phyloP scores from a whole-genome alignment of 2,888 invertebrate species.

The Luffia ferchaultella region DNA sequence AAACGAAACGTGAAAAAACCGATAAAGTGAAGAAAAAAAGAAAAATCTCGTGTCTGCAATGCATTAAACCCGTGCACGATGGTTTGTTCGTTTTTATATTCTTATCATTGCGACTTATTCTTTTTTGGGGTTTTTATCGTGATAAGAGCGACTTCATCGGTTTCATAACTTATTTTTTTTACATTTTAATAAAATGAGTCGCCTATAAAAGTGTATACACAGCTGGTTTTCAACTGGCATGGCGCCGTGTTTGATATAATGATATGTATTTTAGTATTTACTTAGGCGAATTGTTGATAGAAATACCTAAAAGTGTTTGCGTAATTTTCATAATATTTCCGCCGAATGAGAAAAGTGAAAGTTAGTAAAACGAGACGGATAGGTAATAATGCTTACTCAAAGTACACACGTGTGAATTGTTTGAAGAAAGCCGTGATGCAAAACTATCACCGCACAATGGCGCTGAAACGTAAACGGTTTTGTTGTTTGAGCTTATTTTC shows the following conservation, averaged over 20 bases:
- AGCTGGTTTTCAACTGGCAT: too few species aligned
- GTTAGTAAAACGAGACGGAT: background rate
- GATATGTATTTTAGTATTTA: too few species aligned
- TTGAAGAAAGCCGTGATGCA: background rate
- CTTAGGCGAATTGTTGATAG: too few species aligned
- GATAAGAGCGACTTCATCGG: too few species aligned
- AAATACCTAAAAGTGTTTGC: too few species aligned
- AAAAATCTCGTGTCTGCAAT: conserved; percentile 60
- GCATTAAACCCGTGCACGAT: conserved; percentile 51
- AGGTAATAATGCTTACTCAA: background rate
- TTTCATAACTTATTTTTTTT: too few species aligned
- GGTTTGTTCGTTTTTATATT: conserved; percentile 29
- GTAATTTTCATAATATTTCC: too few species aligned
- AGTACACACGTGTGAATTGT: background rate
- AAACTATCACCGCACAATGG: background rate
- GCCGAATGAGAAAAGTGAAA: background rate
- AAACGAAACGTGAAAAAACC: conserved; percentile 20
- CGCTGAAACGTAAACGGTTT: background rate
- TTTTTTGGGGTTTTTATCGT: too few species aligned
- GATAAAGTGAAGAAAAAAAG: conserved; percentile 59
- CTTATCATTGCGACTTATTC: conserved; percentile 1
- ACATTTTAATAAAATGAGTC: too few species aligned
- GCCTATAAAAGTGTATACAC: too few species aligned
- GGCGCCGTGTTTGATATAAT: too few species aligned
- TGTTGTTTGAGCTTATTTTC: too few species aligned